These are phyloP conservation scores for Priocnemis perturbator DNA, from an alignment of 2,888 invertebrate species.

Conservation along the genomic window DNA sequence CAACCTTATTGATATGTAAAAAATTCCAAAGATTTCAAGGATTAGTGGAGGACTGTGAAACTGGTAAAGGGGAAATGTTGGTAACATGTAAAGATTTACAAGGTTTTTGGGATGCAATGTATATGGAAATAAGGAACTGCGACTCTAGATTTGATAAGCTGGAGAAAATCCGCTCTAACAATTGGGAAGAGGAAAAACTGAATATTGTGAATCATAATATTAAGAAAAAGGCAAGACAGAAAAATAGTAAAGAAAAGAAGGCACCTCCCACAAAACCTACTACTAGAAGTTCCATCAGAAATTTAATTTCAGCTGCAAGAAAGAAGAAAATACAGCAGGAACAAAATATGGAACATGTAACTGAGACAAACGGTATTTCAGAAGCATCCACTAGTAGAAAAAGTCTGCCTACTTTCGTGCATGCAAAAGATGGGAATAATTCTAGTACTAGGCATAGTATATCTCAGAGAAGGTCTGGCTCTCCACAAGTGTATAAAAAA, in stretches of 20 bases:
- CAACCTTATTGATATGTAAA: conserved; percentile 84
- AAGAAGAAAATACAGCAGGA: conserved; percentile 44
- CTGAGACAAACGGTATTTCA: neutral
- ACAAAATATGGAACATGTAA: neutral
- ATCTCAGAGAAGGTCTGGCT: neutral
- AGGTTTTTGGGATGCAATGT: conserved; percentile 93
- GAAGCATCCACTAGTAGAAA: neutral
- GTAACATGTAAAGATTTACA: conserved; percentile 84
- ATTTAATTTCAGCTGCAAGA: conserved; percentile 59
- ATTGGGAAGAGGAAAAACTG: conserved; percentile 76
- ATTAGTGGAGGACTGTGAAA: conserved; percentile 73
- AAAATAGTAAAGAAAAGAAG: conserved; percentile 27
- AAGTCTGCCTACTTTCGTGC: neutral
- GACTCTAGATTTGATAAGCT: conserved; percentile 62
- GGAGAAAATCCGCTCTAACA: conserved; percentile 46
- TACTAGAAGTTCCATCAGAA: conserved; percentile 54
- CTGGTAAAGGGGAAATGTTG: conserved; percentile 75
- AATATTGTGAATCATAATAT: conserved; percentile 25
- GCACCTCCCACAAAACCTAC: conserved; percentile 16
- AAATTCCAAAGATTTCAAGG: conserved; percentile 86
- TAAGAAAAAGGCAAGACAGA: conserved; percentile 31
- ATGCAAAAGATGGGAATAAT: neutral
- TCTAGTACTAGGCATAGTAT: neutral
- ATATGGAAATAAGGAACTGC: conserved; percentile 79
- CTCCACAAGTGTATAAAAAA: neutral